Evolutionary conservation across 2,113 vertebrate species (phyloP).

Genomic region (Rhegmatorhina hoffmannsi): DNA sequence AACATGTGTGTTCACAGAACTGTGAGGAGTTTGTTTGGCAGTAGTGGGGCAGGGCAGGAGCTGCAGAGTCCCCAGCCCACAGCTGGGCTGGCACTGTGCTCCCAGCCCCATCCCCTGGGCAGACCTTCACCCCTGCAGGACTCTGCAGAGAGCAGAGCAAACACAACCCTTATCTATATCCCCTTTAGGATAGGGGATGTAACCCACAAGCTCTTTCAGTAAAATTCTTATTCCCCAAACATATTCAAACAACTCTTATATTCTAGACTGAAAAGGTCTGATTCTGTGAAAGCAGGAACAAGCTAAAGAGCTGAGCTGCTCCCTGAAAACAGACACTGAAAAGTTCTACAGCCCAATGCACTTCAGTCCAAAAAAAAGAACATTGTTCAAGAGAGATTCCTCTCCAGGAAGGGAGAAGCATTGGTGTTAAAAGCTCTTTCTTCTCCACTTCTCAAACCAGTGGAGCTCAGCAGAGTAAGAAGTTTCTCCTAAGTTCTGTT

Average conservation of each 20-base stretch:
- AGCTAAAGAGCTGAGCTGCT: neutral
- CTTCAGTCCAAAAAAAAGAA: neutral
- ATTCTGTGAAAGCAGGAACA: neutral
- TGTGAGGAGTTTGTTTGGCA: fast-evolving
- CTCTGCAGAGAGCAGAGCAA: neutral
- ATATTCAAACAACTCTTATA: neutral
- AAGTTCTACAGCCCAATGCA: neutral
- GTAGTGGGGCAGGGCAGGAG: neutral
- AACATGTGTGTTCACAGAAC: fast-evolving
- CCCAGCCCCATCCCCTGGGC: neutral
- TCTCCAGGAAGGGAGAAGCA: neutral
- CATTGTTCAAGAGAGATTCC: neutral
- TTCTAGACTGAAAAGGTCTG: neutral
- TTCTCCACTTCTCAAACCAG: neutral
- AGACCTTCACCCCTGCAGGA: neutral
- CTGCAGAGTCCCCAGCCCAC: neutral
- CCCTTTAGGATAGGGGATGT: neutral
- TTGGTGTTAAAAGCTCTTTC: neutral
- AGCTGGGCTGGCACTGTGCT: neutral
- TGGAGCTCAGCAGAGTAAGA: neutral
- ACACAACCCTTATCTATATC: neutral
- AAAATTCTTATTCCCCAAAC: neutral
- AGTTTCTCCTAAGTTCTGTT: neutral
- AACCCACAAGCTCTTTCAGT: neutral
- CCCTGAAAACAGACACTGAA: neutral